These are phyloP conservation scores for Epistrophella euchroma DNA, from an alignment of 2,888 invertebrate genomes.

Conservation along the genomic window DNA sequence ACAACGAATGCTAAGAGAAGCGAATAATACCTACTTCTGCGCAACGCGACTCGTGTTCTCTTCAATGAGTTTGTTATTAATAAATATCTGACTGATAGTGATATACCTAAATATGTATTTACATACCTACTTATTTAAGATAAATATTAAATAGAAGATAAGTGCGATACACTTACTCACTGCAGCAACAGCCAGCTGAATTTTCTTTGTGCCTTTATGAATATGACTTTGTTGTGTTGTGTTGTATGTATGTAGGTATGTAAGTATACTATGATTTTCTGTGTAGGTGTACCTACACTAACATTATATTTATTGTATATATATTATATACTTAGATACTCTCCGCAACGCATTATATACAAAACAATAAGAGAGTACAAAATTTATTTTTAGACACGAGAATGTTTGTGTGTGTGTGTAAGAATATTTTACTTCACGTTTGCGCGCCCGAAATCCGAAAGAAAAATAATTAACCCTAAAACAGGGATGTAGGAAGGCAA, in stretches of 20 bases:
- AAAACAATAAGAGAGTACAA: not conserved
- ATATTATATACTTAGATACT: not conserved
- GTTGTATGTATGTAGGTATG: not conserved
- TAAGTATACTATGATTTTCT: not conserved
- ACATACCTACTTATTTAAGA: too few species aligned
- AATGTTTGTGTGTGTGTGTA: not conserved
- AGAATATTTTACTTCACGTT: conserved; percentile 21
- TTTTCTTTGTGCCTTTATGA: too few species aligned
- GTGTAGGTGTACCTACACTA: too few species aligned
- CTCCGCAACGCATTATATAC: conserved; percentile 57
- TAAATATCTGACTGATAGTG: too few species aligned
- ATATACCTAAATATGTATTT: too few species aligned
- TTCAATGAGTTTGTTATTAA: conserved; percentile 4
- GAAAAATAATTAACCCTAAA: not conserved
- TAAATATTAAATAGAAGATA: too few species aligned
- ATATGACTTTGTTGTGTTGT: too few species aligned
- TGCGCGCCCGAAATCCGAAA: conserved; percentile 56
- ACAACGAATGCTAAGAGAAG: conserved; percentile 2
- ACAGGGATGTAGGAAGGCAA: not conserved
- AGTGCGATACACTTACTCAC: too few species aligned
- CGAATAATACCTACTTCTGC: conserved; percentile 1
- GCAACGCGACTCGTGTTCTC: conserved; percentile 48
- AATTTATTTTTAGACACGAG: conserved; percentile 30
- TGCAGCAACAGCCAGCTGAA: too few species aligned
- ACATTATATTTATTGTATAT: not conserved